These are phyloP conservation scores for Agrochola litura DNA, from an alignment of 2,888 invertebrate species.

Conservation along the genomic window DNA sequence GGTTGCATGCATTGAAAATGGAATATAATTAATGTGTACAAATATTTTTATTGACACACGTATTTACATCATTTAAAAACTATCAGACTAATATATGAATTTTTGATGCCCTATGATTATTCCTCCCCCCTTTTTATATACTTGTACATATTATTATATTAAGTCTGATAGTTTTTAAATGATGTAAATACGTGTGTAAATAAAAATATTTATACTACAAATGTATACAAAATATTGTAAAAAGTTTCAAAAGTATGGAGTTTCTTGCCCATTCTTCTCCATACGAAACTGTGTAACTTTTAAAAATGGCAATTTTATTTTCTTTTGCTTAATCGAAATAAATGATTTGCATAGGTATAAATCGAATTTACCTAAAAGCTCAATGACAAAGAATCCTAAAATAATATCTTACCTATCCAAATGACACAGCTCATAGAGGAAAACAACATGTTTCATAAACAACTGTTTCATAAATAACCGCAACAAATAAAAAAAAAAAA, in stretches of 20 bases:
- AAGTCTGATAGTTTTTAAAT: too few species aligned
- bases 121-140: too few species aligned
- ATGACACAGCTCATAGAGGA: slow-evolving; percentile 17
- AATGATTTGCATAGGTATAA: not conserved
- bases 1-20: not conserved
- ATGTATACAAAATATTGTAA: not conserved
- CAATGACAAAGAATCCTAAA: not conserved
- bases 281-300: not conserved
- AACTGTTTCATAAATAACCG: slow-evolving; percentile 9
- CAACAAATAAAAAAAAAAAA: slow-evolving; percentile 1
- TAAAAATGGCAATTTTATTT: not conserved
- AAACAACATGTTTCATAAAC: slow-evolving; percentile 23
- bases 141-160: too few species aligned
- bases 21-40: not conserved
- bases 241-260: not conserved
- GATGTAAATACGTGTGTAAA: too few species aligned
- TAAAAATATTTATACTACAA: too few species aligned
- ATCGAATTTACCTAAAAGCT: not conserved
- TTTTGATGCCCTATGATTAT: too few species aligned
- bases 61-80: too few species aligned
- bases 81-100: too few species aligned
- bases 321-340: not conserved
- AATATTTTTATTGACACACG: too few species aligned
- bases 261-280: not conserved
- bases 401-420: slow-evolving; percentile 14